These are phyloP conservation scores for Melinaea marsaeus DNA, from an alignment of 2,888 invertebrate genomes.

Conservation along the genomic window DNA sequence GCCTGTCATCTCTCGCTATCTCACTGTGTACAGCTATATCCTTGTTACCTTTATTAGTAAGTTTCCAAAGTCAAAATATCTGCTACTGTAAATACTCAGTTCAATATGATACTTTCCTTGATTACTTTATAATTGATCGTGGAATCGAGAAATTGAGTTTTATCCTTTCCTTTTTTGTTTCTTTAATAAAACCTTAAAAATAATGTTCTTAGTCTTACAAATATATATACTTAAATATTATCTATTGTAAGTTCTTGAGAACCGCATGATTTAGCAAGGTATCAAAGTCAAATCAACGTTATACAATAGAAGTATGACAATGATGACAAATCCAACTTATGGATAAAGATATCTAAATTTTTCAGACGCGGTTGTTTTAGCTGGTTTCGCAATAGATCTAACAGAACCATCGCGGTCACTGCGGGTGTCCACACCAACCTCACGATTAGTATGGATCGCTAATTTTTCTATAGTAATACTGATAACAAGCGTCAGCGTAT, in stretches of 20 bases:
- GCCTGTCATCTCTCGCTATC: constrained; percentile 14
- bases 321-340: background rate
- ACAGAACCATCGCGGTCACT: constrained; percentile 11
- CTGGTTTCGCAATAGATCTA: constrained; percentile 19
- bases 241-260: too few species aligned
- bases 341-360: background rate
- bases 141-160: too few species aligned
- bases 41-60: constrained; percentile 22
- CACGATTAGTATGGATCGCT: constrained; percentile 18
- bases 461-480: constrained; percentile 17
- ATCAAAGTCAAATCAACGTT: too few species aligned
- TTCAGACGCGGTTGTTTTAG: constrained; percentile 19
- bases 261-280: too few species aligned
- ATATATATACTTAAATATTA: too few species aligned
- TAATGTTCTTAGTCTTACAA: too few species aligned
- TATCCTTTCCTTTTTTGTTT: too few species aligned
- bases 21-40: constrained; percentile 14
- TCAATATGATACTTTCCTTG: too few species aligned
- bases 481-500: constrained; percentile 17
- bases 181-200: too few species aligned
- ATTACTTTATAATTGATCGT: too few species aligned
- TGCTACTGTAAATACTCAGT: background rate
- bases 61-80: background rate
- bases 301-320: background rate
- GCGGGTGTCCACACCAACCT: constrained; percentile 14